phyloP scores from a whole-genome alignment of 1,140 invertebrate genomes.

The Scaptodrosophila lebanonensis region DNA sequence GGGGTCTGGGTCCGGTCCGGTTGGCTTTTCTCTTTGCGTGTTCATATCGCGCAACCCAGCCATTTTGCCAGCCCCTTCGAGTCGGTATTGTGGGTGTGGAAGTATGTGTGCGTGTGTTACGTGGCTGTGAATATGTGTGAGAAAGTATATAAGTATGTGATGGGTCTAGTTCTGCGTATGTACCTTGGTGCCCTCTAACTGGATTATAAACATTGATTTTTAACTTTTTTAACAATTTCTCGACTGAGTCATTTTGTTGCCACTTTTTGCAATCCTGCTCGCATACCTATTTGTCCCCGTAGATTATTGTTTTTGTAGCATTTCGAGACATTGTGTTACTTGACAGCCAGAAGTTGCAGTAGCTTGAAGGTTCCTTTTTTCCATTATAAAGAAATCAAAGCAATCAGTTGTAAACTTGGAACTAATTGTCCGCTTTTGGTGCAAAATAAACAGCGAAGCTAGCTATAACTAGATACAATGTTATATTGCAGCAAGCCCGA shows the following conservation, averaged over 20 bases:
- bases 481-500: too few relatives aligned
- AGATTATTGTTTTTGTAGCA: slow-evolving; percentile 8
- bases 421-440: too few relatives aligned
- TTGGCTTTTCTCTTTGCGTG: neutral
- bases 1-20: slow-evolving; percentile 15
- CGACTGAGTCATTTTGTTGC: slow-evolving; percentile 45
- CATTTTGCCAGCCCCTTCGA: too few relatives aligned
- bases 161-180: slow-evolving; percentile 12
- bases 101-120: neutral
- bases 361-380: neutral
- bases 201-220: slow-evolving; percentile 77
- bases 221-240: slow-evolving; percentile 77
- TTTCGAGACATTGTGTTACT: slow-evolving; percentile 18
- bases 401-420: too few relatives aligned
- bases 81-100: too few relatives aligned
- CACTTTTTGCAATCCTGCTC: neutral
- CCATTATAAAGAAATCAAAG: too few relatives aligned
- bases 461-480: too few relatives aligned
- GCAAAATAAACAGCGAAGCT: too few relatives aligned
- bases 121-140: too few relatives aligned
- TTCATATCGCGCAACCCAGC: slow-evolving; percentile 2
- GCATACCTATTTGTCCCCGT: slow-evolving; percentile 6
- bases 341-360: neutral
- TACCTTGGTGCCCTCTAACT: slow-evolving; percentile 48
- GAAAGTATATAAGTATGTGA: too few relatives aligned